Evolutionary conservation across 2,113 vertebrate genomes (phyloP).

Genomic region (Percopsis transmontana): DNA sequence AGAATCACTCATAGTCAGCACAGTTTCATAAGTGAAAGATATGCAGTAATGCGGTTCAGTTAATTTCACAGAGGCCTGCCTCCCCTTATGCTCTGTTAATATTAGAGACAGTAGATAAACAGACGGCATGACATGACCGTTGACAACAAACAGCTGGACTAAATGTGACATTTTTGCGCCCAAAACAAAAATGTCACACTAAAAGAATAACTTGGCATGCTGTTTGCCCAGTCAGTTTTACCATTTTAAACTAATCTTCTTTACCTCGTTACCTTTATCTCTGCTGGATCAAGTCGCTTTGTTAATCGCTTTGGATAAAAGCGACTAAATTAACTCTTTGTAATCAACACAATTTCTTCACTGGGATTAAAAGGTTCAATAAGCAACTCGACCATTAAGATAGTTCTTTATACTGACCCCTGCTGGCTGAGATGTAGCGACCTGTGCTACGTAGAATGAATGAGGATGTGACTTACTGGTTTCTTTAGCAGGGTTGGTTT

Average conservation of each 20-base stretch:
- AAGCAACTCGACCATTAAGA: no score
- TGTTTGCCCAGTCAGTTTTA: no score
- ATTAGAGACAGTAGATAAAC: background rate
- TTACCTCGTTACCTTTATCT: no score
- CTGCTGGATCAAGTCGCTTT: no score
- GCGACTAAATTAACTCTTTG: background rate
- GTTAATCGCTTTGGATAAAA: background rate
- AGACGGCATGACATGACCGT: slow-evolving; percentile 5
- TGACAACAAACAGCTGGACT: background rate
- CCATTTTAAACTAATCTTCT: background rate
- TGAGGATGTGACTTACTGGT: slow-evolving; percentile 76
- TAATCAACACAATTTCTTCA: background rate
- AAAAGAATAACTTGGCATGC: no score
- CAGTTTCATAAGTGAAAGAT: background rate
- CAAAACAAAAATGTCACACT: background rate
- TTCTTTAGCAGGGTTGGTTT: slow-evolving; percentile 86
- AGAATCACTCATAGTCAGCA: no score
- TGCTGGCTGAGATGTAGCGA: no score
- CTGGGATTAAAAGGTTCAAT: no score
- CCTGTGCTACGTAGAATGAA: no score
- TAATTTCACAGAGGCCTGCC: background rate
- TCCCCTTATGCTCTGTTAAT: background rate
- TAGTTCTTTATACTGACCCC: no score
- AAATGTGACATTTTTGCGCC: no score
- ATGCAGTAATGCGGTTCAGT: background rate